Evolutionary conservation across 1,140 invertebrate genomes (phyloP).

Genomic region (Papilio dardanus): DNA sequence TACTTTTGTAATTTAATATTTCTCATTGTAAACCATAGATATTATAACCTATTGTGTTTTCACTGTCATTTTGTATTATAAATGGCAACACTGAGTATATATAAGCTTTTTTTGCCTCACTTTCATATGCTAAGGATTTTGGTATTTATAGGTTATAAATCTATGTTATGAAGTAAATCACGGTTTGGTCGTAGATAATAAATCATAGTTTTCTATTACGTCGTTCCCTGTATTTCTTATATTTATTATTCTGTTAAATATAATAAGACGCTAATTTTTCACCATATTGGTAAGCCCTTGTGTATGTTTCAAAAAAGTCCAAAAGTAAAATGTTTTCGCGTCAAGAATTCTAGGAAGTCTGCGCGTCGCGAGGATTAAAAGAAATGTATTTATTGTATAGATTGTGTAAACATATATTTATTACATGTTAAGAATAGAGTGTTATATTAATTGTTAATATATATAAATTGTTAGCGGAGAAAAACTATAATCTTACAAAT

Average conservation of each 20-base stretch:
- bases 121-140: too few species aligned
- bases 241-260: neutral
- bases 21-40: too few species aligned
- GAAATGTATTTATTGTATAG: slow-evolving; percentile 30
- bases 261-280: neutral
- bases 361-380: neutral
- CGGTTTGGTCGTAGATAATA: neutral
- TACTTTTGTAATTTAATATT: neutral
- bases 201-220: neutral
- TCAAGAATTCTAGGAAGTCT: neutral
- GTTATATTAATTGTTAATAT: slow-evolving; percentile 21
- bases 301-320: neutral
- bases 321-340: neutral
- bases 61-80: too few species aligned
- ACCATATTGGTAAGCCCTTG: neutral
- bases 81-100: too few species aligned
- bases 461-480: slow-evolving; percentile 29
- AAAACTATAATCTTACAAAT: slow-evolving; percentile 14
- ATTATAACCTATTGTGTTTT: too few species aligned
- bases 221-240: neutral
- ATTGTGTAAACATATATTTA: slow-evolving; percentile 35
- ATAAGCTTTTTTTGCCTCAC: too few species aligned
- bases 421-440: slow-evolving; percentile 35
- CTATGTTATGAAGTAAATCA: neutral
- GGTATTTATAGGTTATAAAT: too few species aligned